Base-by-base conservation (phyloP, 2,888 invertebrate genomes). In the Platycheirus rosarum region DNA sequence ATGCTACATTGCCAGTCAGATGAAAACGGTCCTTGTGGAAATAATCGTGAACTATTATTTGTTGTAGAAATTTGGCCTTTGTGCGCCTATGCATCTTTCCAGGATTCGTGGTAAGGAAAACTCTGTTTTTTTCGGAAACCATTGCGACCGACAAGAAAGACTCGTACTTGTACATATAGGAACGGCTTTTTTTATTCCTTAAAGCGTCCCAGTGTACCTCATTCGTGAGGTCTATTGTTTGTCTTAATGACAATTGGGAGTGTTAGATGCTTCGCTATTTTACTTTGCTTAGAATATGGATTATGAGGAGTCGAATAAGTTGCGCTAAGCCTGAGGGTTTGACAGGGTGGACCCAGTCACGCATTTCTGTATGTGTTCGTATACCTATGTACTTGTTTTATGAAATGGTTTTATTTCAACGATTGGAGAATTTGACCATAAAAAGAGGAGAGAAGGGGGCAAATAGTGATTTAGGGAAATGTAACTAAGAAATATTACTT, bases 161-260 rank as follows among this genome's bases (percentile, higher is more conserved):
- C 11, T 9, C 11, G 26, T 3, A 37, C 13, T 3, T 35, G 75
- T 70, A 40, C 35, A 65, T 37, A 14, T 23, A 55, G 1, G 29
- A 60, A 70, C 35, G 32, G 37, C 51, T 49, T 60, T 48, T 42
- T 37, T 29, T 26, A 4, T n/a, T 60, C 29, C 46, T 42, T 20
- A 4, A 32, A n/a, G 49, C 51, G 42, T 37, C 42, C 16, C 23
- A n/a, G n/a, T n/a, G n/a, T 20, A 53, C 60, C 35, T 60, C 60
- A 73, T 20, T 80, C 80, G 80, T 80, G 80, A 80, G 76, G 70
- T 80, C 76, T 80, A 76, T 80, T 80, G 76, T 80, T 80, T 70
- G 80, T 53, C 62, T 70, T 80, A 80, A 80, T 71, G 80, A 80
- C 80, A 80, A 80, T 80, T 80, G 80, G 80, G 80, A 80, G 80